Evolutionary conservation across 2,113 vertebrate genomes (phyloP), one percentile per base, ranked within the genome.

Genomic region (Hippotragus niger): DNA sequence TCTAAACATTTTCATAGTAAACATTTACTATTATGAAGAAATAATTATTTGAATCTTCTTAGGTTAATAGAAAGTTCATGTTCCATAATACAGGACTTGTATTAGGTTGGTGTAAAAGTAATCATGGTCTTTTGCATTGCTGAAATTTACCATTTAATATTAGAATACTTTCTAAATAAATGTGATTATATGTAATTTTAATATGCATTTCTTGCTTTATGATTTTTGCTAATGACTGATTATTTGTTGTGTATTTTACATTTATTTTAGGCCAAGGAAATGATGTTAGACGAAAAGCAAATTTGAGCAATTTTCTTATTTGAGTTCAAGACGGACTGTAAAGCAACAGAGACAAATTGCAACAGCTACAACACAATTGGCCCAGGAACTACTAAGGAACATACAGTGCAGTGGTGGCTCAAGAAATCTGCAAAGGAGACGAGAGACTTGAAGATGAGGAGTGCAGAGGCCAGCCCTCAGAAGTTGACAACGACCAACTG

Each of bases 11-110:
- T 80, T 27, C 52, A 31, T n/a, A 92, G 67, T 55, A 85, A 88
- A 96, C 55, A 33, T 53, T 91, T 90, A 76, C 88, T 52, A 64
- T 62, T 81, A n/a, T 81, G 29, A 80, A 64, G 9, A 60, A 82
- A 71, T 84, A 93, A 10, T 45, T 58, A 31, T 52, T 62, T 84
- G 25, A 94, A 45, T 33, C 17, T 86, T 91, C 50, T 16, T 53
- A 84, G 5, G 10, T 98, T 90, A 92, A 86, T 19, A 94, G 40
- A 62, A 96, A 97, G 23, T 45, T 83, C 31, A 78, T 78, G 67
- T 95, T 97, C 62, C 90, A 55, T n/a, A 81, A 43, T 40, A 90
- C 21, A 31, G 7, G 17, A 84, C 13, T 60, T 64, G 27, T n/a
- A 76, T 27, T 43, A 43, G 23, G 71, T 43, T 76, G 23, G 23